Evolutionary conservation across 1,140 invertebrate species (phyloP).

Genomic region (Elymnias hypermnestra): DNA sequence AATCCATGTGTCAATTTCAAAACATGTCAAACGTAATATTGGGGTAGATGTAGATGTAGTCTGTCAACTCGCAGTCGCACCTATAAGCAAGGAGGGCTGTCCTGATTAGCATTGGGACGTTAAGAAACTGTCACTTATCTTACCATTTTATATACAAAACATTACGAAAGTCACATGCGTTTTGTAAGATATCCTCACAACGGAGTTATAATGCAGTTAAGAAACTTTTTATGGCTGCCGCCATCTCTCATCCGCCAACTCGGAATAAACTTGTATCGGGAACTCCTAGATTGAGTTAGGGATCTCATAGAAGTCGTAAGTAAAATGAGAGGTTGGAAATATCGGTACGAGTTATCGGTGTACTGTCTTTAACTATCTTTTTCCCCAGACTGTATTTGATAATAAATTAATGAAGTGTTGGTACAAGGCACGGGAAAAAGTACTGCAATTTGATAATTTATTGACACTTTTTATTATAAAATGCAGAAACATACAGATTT

Average conservation of each 20-base stretch:
- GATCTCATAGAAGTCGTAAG: conserved; percentile 6
- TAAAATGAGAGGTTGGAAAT: conserved; percentile 5
- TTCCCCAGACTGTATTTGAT: no score
- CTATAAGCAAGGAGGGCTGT: no score
- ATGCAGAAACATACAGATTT: no score
- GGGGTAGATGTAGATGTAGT: no score
- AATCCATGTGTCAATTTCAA: no score
- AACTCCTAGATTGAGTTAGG: conserved; percentile 6
- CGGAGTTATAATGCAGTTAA: conserved; percentile 1
- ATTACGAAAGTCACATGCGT: neutral
- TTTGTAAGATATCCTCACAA: neutral
- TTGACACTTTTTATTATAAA: no score
- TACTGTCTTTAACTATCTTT: no score
- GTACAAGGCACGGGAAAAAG: no score
- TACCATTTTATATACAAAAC: neutral
- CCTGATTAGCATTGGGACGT: no score
- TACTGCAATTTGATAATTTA: no score
- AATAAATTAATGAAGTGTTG: no score
- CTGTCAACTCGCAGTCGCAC: no score
- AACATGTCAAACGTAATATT: neutral
- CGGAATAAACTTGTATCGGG: conserved; percentile 4
- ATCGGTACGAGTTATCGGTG: neutral
- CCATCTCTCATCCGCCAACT: neutral
- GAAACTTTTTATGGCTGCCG: neutral
- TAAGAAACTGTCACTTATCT: neutral